Evolutionary conservation across 2,888 invertebrate genomes (phyloP).

Genomic region (Colletes collaris): DNA sequence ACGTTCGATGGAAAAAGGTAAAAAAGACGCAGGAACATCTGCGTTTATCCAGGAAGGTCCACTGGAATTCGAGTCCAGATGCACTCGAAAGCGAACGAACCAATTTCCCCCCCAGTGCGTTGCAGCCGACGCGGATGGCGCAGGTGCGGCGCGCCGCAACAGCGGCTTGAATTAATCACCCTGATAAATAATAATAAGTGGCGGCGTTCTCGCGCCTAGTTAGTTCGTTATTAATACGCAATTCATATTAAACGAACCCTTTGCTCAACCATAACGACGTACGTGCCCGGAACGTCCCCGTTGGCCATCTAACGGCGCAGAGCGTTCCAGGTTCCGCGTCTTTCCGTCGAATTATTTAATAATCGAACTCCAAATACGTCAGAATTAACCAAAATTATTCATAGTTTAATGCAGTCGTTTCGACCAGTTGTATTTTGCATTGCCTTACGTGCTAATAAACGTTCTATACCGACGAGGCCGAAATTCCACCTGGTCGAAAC

Average conservation of each 20-base stretch:
- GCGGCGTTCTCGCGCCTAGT: conserved; percentile 73
- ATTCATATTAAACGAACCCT: conserved; percentile 81
- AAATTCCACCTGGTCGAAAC: too few species aligned
- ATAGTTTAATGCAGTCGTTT: too few species aligned
- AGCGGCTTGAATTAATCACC: conserved; percentile 80
- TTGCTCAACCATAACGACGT: conserved; percentile 66
- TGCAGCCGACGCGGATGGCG: conserved; percentile 54
- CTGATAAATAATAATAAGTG: conserved; percentile 82
- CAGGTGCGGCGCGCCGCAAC: conserved; percentile 77
- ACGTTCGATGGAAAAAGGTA: background rate
- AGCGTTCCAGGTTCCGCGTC: too few species aligned
- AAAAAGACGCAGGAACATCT: conserved; percentile 15
- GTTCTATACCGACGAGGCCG: too few species aligned
- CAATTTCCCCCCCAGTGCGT: conserved; percentile 67
- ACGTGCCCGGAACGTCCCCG: conserved; percentile 43
- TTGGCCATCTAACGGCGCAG: background rate
- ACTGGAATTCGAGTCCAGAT: conserved; percentile 24
- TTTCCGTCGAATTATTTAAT: too few species aligned
- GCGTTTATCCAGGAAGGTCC: conserved; percentile 1
- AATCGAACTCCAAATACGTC: too few species aligned
- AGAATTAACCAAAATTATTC: too few species aligned
- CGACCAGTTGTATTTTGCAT: too few species aligned
- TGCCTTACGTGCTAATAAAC: too few species aligned
- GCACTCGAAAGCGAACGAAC: conserved; percentile 59
- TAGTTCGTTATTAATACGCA: conserved; percentile 82